These are phyloP conservation scores for Stenoptilia bipunctidactyla DNA, from an alignment of 2,888 invertebrate species.

Conservation along the genomic window DNA sequence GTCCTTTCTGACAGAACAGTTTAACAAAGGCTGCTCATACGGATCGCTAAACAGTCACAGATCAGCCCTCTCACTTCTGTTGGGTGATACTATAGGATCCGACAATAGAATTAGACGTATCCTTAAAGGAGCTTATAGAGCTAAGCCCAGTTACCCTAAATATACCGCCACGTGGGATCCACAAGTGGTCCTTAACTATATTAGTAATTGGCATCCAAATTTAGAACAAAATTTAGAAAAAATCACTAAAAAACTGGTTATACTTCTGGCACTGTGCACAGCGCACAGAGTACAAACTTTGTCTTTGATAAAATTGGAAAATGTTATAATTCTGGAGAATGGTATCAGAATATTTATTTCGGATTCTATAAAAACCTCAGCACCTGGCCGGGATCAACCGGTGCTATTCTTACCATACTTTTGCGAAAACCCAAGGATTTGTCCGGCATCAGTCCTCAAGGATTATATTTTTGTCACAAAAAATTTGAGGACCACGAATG, in stretches of 20 bases:
- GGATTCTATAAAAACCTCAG: constrained; percentile 1
- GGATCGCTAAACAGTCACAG: not conserved
- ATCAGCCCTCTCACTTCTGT: not conserved
- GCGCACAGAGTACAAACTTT: not conserved
- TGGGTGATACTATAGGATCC: not conserved
- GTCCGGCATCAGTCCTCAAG: not conserved
- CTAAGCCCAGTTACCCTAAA: not conserved
- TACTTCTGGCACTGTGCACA: no score
- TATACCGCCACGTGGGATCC: constrained; percentile 1
- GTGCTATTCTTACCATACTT: constrained; percentile 1
- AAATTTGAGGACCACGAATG: not conserved
- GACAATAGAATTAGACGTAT: not conserved
- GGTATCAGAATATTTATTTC: not conserved
- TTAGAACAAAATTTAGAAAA: not conserved
- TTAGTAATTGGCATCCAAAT: constrained; percentile 4
- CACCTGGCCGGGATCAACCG: not conserved
- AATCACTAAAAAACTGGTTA: not conserved
- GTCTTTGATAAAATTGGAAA: no score
- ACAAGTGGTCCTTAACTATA: constrained; percentile 1
- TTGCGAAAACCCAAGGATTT: not conserved
- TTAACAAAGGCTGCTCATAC: not conserved
- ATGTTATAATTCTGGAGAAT: no score
- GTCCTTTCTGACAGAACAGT: not conserved
- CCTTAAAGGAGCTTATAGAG: not conserved
- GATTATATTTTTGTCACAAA: not conserved